Conservation (phyloP, 1,140 invertebrate genomes). For the Globodera ellingtonae region DNA sequence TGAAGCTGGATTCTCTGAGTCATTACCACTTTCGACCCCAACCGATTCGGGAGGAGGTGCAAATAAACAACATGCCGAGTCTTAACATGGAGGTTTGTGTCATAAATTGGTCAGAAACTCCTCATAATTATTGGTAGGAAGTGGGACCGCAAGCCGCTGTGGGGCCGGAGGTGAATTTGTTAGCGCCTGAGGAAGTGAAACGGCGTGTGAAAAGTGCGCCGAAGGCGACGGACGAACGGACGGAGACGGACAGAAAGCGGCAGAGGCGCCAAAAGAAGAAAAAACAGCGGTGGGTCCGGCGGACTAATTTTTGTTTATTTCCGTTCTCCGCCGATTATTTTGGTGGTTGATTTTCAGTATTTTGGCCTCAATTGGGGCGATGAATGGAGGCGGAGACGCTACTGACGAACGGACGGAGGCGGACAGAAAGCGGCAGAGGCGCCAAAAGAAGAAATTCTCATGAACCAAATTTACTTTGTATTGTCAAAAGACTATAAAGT, state of each 20-base stretch:
- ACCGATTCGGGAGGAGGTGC: slow-evolving; percentile 77
- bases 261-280: slow-evolving; percentile 83
- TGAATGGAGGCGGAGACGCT: background rate
- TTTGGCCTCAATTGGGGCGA: slow-evolving; percentile 6
- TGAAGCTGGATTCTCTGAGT: slow-evolving; percentile 84
- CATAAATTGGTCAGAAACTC: background rate
- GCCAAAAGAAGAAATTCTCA: too few relatives aligned
- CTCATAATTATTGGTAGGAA: slow-evolving; percentile 69
- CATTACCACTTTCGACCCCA: slow-evolving; percentile 93
- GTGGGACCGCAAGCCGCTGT: slow-evolving; percentile 82
- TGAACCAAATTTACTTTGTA: too few relatives aligned
- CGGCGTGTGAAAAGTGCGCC: slow-evolving; percentile 77
- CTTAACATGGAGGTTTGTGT: slow-evolving; percentile 77
- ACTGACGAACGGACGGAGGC: background rate
- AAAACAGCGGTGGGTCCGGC: slow-evolving; percentile 70
- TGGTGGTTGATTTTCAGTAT: background rate
- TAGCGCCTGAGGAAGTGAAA: slow-evolving; percentile 89
- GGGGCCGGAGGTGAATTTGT: slow-evolving; percentile 74
- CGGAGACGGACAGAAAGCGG: slow-evolving; percentile 83
- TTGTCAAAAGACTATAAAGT: too few relatives aligned
- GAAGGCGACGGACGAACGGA: slow-evolving; percentile 79
- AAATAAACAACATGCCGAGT: slow-evolving; percentile 86
- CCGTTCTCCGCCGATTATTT: too few relatives aligned
- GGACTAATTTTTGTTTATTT: background rate
- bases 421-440: too few relatives aligned